Base-by-base conservation (phyloP, 2,113 vertebrate species). In the Thalassoma bifasciatum region DNA sequence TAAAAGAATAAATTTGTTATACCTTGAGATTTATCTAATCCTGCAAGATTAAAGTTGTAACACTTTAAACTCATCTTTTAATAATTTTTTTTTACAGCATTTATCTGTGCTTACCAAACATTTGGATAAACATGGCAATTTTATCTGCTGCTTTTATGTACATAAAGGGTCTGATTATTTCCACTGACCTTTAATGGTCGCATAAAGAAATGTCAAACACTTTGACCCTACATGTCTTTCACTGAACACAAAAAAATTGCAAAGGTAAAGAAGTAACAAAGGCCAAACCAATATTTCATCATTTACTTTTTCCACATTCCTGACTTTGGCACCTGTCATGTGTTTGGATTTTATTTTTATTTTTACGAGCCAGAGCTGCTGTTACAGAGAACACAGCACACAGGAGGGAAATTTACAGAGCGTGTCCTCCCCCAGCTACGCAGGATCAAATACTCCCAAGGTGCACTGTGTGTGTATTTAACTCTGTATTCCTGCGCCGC, bases 321-420 rank as follows among this genome's bases (percentile, higher is more conserved):
- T 72, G 50, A 53, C 72, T 80, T 73, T 91, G 92, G 86, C 93
- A 93, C 92, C 91, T 94, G 93, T 91, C 90, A 92, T 80, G 66
- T 72, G 75, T 79, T 66, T 74, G 67, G 70, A 72, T 88, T 78
- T 75, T 77, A 10, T 79, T 84, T 76, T 56, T 76, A 14, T 66
- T 75, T 89, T 89, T 90, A 88, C 77, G 87, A 92, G 85, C 77
- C 44, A 38, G 12, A 56, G 68, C 72, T 57, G 82, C 85, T 50
- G 66, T 84, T 84, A 67, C 69, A 86, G 81, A 86, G 70, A 83
- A 82, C 86, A 85, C 79, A 73, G 71, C 85, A 75, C 69, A 54
- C 69, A 38, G 86, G 86, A 81, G 82, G 82, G 79, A 72, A 64
- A 68, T 92, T 91, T 87, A 93, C 90, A 74, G 87, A 91, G 88